A percentile compares a stretch with the other conserved stretches of the same genome.
Evolutionary conservation across 2,113 vertebrate species (phyloP).

Genomic region (Excalfactoria chinensis): DNA sequence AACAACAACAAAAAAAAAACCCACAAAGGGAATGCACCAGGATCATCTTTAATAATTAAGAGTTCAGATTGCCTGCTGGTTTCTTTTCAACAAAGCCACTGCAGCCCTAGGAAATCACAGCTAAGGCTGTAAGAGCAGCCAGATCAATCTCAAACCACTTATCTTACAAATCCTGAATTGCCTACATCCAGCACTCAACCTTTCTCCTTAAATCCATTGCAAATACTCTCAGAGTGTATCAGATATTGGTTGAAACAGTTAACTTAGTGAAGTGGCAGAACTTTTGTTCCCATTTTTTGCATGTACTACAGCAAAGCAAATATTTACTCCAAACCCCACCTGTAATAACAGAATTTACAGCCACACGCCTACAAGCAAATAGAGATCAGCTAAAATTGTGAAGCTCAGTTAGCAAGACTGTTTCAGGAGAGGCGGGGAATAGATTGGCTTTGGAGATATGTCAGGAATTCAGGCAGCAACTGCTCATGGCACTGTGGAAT

Average conservation of each 20-base stretch:
- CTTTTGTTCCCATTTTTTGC: not conserved
- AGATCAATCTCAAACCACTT: slow-evolving; percentile 26
- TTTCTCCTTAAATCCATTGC: slow-evolving; percentile 5
- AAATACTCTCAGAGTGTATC: not conserved
- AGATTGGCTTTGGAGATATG: not conserved
- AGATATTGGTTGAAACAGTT: not conserved
- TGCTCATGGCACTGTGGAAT: fast-evolving
- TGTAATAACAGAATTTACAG: not conserved
- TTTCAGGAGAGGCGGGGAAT: not conserved
- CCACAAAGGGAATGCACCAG: not conserved
- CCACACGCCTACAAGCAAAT: not conserved
- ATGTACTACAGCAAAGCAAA: not conserved
- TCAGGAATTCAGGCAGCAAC: not conserved
- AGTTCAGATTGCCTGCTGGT: not conserved
- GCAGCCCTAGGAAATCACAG: not conserved
- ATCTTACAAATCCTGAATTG: slow-evolving; percentile 15
- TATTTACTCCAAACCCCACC: not conserved
- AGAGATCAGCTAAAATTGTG: not conserved
- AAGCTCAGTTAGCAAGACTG: not conserved
- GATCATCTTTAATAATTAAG: slow-evolving; percentile 30
- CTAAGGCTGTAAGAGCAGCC: not conserved
- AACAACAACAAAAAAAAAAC: no score
- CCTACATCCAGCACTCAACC: not conserved
- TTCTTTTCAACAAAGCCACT: slow-evolving; percentile 1
- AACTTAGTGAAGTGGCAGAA: not conserved